A percentile compares a stretch with the other conserved stretches of the same genome.
Evolutionary conservation across 2,797 vertebrate species (phyloP).

Genomic region (Perodicticus potto): DNA sequence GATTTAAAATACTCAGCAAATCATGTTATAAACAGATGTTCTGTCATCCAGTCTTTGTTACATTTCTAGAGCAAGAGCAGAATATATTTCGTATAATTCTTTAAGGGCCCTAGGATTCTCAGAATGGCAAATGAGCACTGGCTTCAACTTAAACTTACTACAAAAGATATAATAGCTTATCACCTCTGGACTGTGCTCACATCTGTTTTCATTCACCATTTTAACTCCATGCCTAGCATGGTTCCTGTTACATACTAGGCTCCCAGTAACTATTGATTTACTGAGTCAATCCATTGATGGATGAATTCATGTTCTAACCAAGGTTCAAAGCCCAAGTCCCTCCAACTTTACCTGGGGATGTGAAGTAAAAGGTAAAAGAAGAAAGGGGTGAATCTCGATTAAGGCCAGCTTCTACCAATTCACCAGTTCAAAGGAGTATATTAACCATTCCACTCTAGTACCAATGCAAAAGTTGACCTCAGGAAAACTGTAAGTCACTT

Average conservation of each 20-base stretch:
- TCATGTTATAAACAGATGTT: neutral
- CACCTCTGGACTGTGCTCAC: too few species aligned
- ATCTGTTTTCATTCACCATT: too few species aligned
- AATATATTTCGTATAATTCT: too few species aligned
- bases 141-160: neutral
- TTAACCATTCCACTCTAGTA: neutral
- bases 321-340: neutral
- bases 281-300: neutral
- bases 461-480: neutral
- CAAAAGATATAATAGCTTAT: too few species aligned
- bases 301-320: neutral
- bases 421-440: slow-evolving; percentile 12
- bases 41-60: too few species aligned
- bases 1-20: neutral
- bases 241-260: neutral
- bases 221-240: neutral
- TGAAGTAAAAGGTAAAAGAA: neutral
- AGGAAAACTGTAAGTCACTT: neutral
- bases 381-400: neutral
- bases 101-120: neutral
- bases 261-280: neutral
- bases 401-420: neutral
- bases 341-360: slow-evolving; percentile 21
- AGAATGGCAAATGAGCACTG: neutral
- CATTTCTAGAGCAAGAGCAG: too few species aligned